Conservation (phyloP, 2,888 invertebrate genomes). For the Oscheius sp. region DNA sequence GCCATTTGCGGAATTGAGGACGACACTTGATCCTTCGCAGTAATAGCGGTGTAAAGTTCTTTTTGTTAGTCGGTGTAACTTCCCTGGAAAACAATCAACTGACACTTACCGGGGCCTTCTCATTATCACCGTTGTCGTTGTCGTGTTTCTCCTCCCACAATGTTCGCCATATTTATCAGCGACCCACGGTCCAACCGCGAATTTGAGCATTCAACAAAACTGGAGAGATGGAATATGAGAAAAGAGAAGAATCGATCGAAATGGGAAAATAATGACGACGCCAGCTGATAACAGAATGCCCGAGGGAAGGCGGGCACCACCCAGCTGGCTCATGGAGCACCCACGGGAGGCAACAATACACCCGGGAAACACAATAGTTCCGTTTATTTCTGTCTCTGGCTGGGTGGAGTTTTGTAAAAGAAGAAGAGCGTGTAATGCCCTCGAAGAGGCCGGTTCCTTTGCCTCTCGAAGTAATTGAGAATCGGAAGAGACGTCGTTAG, state of each 20-base stretch:
- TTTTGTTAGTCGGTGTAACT: not conserved
- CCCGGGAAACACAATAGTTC: too few species aligned
- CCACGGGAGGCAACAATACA: not conserved
- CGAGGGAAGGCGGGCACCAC: constrained; percentile 1
- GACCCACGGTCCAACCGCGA: constrained; percentile 62
- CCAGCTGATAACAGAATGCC: constrained; percentile 15
- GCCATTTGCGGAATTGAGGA: not conserved
- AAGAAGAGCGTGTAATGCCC: not conserved
- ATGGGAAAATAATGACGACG: not conserved
- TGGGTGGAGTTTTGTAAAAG: too few species aligned
- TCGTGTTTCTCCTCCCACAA: constrained; percentile 5
- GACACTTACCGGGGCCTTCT: constrained; percentile 17
- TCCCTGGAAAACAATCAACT: not conserved
- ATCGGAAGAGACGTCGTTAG: constrained; percentile 13
- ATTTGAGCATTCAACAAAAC: constrained; percentile 52
- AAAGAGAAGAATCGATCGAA: not conserved
- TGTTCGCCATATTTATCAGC: constrained; percentile 46
- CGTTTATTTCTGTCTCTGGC: too few species aligned
- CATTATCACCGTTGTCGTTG: not conserved
- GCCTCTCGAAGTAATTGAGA: constrained; percentile 11
- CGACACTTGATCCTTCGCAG: not conserved
- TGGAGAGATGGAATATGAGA: not conserved
- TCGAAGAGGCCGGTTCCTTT: constrained; percentile 13
- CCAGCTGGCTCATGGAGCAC: constrained; percentile 18
- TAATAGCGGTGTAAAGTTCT: not conserved